Conservation (phyloP, 2,113 vertebrate species). For the Phaetusa simplex region DNA sequence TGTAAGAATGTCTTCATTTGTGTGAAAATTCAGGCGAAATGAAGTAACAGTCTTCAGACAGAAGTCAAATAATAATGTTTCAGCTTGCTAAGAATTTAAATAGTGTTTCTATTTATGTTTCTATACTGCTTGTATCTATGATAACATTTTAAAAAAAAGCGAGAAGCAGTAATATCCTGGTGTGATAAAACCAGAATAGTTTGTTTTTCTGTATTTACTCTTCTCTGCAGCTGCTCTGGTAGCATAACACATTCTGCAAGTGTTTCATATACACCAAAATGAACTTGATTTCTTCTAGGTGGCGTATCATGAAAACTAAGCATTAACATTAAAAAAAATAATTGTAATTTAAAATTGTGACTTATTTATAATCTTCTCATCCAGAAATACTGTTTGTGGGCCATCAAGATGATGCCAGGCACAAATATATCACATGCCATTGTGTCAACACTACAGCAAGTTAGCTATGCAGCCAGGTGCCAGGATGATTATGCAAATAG, state of each 20-base stretch:
- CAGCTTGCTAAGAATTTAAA: neutral
- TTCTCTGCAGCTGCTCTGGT: neutral
- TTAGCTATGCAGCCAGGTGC: slow-evolving; percentile 13
- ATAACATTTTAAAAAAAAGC: neutral
- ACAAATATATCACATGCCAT: slow-evolving; percentile 34
- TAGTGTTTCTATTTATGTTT: neutral
- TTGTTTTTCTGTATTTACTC: neutral
- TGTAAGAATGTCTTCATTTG: neutral
- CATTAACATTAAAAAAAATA: neutral
- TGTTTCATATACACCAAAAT: neutral
- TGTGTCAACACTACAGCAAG: slow-evolving; percentile 3
- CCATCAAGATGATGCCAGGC: slow-evolving; percentile 31
- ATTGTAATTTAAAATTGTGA: neutral
- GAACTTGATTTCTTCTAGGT: neutral
- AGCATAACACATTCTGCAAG: neutral
- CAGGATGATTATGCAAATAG: slow-evolving; percentile 61
- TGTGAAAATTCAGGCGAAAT: neutral
- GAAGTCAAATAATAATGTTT: neutral
- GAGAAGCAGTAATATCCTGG: neutral
- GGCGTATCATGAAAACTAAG: neutral
- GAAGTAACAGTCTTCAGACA: neutral
- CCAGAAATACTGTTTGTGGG: neutral
- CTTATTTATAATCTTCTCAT: slow-evolving; percentile 36
- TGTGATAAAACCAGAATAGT: neutral
- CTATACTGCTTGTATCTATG: neutral